These are phyloP conservation scores for Erythrocebus patas DNA, from an alignment of 2,113 vertebrate species.

Conservation along the genomic window DNA sequence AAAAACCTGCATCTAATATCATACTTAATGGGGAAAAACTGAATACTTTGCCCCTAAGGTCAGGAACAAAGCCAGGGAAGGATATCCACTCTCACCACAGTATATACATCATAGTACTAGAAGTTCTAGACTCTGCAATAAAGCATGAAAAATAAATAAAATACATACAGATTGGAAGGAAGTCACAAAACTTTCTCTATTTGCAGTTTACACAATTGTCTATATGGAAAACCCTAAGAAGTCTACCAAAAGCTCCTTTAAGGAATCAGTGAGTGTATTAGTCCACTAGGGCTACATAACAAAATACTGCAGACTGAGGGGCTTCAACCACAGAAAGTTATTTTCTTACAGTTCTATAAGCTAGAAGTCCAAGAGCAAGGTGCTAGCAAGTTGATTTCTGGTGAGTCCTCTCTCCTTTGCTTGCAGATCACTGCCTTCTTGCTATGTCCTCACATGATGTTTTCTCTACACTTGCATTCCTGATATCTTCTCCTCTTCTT, in stretches of 20 bases:
- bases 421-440: neutral
- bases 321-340: neutral
- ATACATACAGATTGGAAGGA: neutral
- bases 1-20: neutral
- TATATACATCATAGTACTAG: neutral
- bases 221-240: neutral
- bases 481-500: neutral
- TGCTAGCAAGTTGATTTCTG: neutral
- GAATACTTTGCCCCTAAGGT: neutral
- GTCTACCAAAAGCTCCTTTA: neutral
- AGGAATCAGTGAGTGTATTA: neutral
- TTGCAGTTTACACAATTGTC: neutral
- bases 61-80: neutral
- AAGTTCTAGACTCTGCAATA: neutral
- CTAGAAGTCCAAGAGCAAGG: neutral
- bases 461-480: neutral
- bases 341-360: neutral
- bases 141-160: neutral
- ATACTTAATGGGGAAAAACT: neutral
- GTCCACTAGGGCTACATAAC: neutral
- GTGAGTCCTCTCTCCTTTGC: neutral
- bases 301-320: neutral
- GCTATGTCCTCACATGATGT: neutral
- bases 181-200: neutral
- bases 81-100: neutral